Percentiles rank a stretch among this genome's conserved stretches.
phyloP scores from a whole-genome alignment of 2,113 vertebrate genomes.

The Tapirus terrestris region DNA sequence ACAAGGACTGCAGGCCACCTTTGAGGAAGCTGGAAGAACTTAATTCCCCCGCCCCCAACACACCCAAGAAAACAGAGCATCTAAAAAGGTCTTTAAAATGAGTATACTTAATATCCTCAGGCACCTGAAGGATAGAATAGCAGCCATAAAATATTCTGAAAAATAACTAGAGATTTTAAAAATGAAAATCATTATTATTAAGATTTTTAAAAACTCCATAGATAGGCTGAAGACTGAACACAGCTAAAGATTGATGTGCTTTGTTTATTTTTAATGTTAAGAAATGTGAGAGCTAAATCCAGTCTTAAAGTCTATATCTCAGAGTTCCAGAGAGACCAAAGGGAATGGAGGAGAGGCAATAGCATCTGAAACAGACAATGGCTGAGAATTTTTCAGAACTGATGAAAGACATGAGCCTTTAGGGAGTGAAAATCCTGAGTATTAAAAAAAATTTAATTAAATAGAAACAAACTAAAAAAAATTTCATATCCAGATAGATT shows the following conservation, averaged over 20 bases:
- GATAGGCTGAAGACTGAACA: not conserved
- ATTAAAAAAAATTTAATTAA: slow-evolving; percentile 27
- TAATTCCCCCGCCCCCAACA: accelerated
- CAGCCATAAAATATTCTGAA: not conserved
- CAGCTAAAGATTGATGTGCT: not conserved
- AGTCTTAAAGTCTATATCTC: not conserved
- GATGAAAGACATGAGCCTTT: not conserved
- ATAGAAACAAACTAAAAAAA: not conserved
- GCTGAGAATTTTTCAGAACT: not conserved
- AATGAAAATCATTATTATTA: slow-evolving; percentile 27
- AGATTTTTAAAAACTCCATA: not conserved
- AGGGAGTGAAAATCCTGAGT: not conserved
- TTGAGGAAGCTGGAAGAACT: not conserved
- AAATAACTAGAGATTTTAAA: slow-evolving; percentile 15
- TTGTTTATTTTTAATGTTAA: not conserved
- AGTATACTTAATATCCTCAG: not conserved
- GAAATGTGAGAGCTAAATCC: not conserved
- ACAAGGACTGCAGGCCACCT: not conserved
- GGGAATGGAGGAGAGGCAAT: not conserved
- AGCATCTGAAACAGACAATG: not conserved
- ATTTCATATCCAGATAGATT: not conserved
- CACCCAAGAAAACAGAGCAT: not conserved
- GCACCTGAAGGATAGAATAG: not conserved
- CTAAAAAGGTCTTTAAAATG: not conserved
- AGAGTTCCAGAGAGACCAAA: not conserved